Base-by-base conservation (phyloP, 2,888 invertebrate genomes). In the Lasioglossum zephyrum region DNA sequence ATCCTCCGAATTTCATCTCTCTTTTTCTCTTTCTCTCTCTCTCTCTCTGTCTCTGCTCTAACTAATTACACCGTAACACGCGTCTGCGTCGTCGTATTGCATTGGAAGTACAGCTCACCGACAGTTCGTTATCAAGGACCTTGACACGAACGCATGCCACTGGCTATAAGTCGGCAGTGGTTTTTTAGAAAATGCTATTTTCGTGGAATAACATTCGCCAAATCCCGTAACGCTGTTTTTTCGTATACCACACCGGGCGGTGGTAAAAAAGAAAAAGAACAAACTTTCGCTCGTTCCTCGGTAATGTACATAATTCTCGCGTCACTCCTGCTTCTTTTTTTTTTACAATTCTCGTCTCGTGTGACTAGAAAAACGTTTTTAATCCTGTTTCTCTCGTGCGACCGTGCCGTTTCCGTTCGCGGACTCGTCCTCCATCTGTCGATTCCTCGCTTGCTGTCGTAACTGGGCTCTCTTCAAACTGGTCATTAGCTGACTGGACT, bases 401-500 rank as follows among this genome's bases (percentile, higher is more conserved):
- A 66, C 36, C 22, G 81, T 76, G 6, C 87, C 88, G 31, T 91
- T 91, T 18, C 76, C 86, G 44, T 88, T 91, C 36, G 81, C 76
- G 13, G 88, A 87, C 70, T 93, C 93, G 22, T 86, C 89, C 75
- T 91, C 91, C 63, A 84, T 87, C 72, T 92, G 92, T 57, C 94
- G 92, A 88, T 93, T 94, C 95, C 97, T 96, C 82, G 96, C 96
- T 79, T 97, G 96, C 92, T 97, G 97, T 91, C 97, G 96, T 41
- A 98, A 95, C 93, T 98, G 98, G 1, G 98, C 98, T 91, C 97
- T 96, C 95, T 98, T 98, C 88, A 98, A 94, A 92, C 97, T 97
- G 39, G 97, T 97, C 98, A 98, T 98, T 91, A 98, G 95, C 94
- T 98, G 97, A 77, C 98, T 98, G 0, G 98, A 98, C 92, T 97